Conservation (phyloP, 2,797 vertebrate species). For the Anguilla megastoma region DNA sequence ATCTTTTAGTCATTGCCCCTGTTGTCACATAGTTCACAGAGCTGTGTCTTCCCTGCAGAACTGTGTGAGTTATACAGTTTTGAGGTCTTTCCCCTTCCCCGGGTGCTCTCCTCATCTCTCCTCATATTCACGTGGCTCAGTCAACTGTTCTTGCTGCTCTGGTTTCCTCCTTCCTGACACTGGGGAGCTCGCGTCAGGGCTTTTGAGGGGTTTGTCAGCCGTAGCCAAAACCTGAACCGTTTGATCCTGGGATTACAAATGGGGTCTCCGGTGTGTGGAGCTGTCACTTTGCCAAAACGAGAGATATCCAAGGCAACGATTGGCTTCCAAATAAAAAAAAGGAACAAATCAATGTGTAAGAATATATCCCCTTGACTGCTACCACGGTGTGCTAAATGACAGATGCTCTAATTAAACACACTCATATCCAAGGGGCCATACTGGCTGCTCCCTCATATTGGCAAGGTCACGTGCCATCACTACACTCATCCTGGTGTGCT, state of each 20-base stretch:
- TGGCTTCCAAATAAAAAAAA: neutral
- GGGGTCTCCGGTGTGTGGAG: neutral
- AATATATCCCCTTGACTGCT: neutral
- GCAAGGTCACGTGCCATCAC: neutral
- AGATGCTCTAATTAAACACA: neutral
- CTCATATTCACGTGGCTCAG: slow-evolving; percentile 2
- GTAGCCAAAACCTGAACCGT: neutral
- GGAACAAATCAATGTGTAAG: slow-evolving; percentile 8
- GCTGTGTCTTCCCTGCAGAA: neutral
- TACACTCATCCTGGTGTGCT: neutral
- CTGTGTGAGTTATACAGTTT: too few species aligned
- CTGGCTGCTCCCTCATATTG: neutral
- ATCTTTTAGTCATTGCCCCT: neutral
- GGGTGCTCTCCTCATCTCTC: neutral
- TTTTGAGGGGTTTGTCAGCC: neutral
- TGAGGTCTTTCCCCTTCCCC: neutral
- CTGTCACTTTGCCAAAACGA: slow-evolving; percentile 2
- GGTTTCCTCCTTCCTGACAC: neutral
- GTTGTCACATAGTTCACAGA: neutral
- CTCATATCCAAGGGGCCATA: neutral
- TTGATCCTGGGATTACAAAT: neutral
- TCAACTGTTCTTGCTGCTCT: neutral
- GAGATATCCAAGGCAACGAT: neutral
- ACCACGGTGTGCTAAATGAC: neutral
- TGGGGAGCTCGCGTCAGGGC: neutral